Percentiles rank a stretch among this genome's conserved stretches.
Evolutionary conservation across 1,140 invertebrate genomes (phyloP).

Genomic region (Lordiphosa stackelbergi): DNA sequence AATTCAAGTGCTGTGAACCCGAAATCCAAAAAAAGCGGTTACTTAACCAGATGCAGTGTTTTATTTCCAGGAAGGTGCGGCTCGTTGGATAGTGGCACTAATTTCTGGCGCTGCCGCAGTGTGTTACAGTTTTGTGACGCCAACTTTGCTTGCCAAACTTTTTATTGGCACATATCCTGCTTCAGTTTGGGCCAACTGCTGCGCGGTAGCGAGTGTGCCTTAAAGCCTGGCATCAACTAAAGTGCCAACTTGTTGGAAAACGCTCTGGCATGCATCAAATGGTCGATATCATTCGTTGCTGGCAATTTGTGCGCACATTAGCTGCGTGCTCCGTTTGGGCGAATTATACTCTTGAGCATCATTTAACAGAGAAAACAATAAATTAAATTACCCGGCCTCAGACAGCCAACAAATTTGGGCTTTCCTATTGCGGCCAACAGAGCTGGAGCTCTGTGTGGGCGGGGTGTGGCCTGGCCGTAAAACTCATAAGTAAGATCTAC

Average conservation of each 20-base stretch:
- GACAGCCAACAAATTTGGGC: conserved; percentile 71
- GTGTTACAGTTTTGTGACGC: conserved; percentile 70
- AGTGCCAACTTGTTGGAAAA: conserved; percentile 29
- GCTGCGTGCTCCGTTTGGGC: conserved; percentile 41
- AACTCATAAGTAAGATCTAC: conserved; percentile 75
- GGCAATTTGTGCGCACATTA: conserved; percentile 69
- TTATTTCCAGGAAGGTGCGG: conserved; percentile 11
- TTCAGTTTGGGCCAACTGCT: conserved; percentile 17
- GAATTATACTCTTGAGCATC: conserved; percentile 75
- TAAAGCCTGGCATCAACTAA: conserved; percentile 41
- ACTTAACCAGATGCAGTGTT: conserved; percentile 29
- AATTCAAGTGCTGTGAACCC: conserved; percentile 15
- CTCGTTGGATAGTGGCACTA: conserved; percentile 28
- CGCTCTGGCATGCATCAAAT: conserved; percentile 42
- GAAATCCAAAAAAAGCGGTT: conserved; percentile 46
- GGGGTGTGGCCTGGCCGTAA: conserved; percentile 27
- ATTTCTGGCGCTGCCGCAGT: conserved; percentile 56
- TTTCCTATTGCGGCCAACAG: conserved; percentile 42
- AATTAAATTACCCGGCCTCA: conserved; percentile 68
- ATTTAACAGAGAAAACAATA: conserved; percentile 75
- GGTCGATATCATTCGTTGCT: conserved; percentile 33
- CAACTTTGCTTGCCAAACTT: conserved; percentile 76
- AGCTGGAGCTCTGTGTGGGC: background rate
- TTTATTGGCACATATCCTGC: conserved; percentile 71
- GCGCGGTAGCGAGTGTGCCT: conserved; percentile 56